Percentiles rank a stretch among this genome's conserved stretches.
These are phyloP conservation scores for Pseudococcus jackbeardsleyi DNA, from an alignment of 2,888 invertebrate species.

Conservation along the genomic window DNA sequence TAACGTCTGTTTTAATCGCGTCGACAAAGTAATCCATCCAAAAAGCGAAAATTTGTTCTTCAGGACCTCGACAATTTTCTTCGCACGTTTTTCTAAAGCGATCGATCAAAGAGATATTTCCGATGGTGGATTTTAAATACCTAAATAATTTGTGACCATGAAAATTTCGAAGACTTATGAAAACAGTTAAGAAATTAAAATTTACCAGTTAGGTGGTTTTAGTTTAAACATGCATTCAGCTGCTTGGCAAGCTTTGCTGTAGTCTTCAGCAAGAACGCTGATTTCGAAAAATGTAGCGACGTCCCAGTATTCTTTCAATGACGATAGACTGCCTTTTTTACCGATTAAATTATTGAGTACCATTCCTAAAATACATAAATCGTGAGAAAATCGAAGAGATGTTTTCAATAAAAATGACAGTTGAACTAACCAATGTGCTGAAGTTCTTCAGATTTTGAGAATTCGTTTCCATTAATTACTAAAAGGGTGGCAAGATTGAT, in stretches of 20 bases:
- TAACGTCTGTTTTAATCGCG: conserved; percentile 85
- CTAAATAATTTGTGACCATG: conserved; percentile 69
- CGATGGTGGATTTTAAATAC: conserved; percentile 96
- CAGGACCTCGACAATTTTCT: conserved; percentile 79
- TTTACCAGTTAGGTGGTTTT: conserved; percentile 87
- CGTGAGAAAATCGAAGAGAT: neutral
- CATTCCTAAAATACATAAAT: conserved; percentile 75
- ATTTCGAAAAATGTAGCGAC: conserved; percentile 99
- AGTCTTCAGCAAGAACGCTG: conserved; percentile 96
- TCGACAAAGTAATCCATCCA: conserved; percentile 99
- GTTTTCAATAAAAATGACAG: neutral
- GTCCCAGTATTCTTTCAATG: conserved; percentile 98
- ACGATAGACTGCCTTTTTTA: conserved; percentile 94
- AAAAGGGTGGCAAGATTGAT: conserved; percentile 97
- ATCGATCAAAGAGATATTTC: conserved; percentile 94
- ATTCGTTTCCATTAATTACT: conserved; percentile 96
- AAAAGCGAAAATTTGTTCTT: conserved; percentile 92
- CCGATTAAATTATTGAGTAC: conserved; percentile 97
- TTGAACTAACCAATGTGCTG: conserved; percentile 83
- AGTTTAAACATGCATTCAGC: conserved; percentile 94
- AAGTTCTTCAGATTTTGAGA: conserved; percentile 89
- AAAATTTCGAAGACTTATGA: neutral
- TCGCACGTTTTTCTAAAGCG: conserved; percentile 87
- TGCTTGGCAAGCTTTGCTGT: conserved; percentile 95
- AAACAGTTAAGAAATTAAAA: neutral